Base-by-base conservation (phyloP, 2,888 invertebrate genomes). In the Amiota communis region DNA sequence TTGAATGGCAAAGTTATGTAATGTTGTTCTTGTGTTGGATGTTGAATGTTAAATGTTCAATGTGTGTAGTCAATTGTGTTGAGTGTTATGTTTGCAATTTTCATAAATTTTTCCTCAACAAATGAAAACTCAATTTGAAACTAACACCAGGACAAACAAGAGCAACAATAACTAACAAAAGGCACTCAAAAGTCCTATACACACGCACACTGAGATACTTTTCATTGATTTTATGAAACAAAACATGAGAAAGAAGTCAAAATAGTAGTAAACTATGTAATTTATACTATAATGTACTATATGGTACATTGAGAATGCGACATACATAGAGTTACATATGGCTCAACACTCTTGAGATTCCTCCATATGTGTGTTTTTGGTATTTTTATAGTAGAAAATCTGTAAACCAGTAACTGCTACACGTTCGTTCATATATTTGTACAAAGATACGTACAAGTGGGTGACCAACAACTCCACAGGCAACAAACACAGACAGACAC, bases 81-180 rank as follows among this genome's bases (percentile, higher is more conserved):
- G 46, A 67, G 53, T 63, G 51, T 70, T 57, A 71, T 51, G 51
- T 64, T 65, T 63, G 56, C 63, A 68, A 68, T 71, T 74, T 74
- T 71, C 74, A 74, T 71, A 71, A 74, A 73, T 10, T 71, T 68
- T 69, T 51, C 47, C 64, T 46, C 53, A 59, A 56, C 47, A 71
- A 71, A n/a, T 72, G 73, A 67, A 70, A 71, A 74, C 74, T 74
- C 51, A 61, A 69, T 47, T 68, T 72, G 71, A 61, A 51, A 71
- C 15, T 53, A 68, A 71, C 71, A 64, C 59, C 70, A 51, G 68
- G 17, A 59, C 15, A 6, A 36, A 15, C 47, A 49, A n/a, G 15
- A 23, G 56, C 70, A 47, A 15, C 20, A 20, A 17, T 47, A 70
- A 12, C 12, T 12, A 49, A 48, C 61, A 53, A 46, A 59, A 46